Base-by-base conservation (phyloP, 1,140 invertebrate species). In the Atta texana region DNA sequence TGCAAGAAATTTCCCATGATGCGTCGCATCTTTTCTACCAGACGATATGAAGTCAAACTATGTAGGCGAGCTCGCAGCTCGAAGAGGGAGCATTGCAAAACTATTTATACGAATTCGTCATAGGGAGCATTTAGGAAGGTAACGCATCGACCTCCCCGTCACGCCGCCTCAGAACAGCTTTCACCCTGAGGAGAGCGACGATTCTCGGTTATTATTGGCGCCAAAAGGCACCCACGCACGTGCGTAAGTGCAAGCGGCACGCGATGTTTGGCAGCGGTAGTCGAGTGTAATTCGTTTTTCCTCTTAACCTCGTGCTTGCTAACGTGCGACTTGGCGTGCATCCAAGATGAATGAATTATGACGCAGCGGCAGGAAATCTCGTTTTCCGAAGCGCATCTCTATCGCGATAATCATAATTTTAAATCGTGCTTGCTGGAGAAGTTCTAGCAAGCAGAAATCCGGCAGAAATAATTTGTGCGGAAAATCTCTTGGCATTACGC, bases 31-130 rank as follows among this genome's bases (percentile, higher is more conserved):
- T 55, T 21, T 39, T 57, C 49, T 69, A 4, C 14, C 12, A 16
- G 18, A 31, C 82, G 74, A 24, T 64, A n/a, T 53, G 16, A 39
- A 63, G 10, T 64, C 59, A 69, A 64, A 34, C 57, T 55, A 49
- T 28, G 44, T 78, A 89, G 90, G 88, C 75, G 16, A 53, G 16
- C 10, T 51, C 12, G 3, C 55, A 74, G 44, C 78, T 76, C 34
- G 39, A 44, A 12, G 21, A 34, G n/a, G 3, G 10, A 4, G 12
- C 16, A 24, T 39, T 49, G 31, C 28, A 18, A 1, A 57, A 86
- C 89, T 90, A 90, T 90, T 90, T 90, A 90, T 90, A 90, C 81
- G 86, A 88, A 88, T 90, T 90, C 89, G 89, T 88, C 89, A 90
- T 90, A 88, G 89, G 86, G 80, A 90, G 63, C 34, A 72, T 88